Evolutionary conservation across 1,140 invertebrate species (phyloP).

Genomic region (Lutraria rhynchaena): DNA sequence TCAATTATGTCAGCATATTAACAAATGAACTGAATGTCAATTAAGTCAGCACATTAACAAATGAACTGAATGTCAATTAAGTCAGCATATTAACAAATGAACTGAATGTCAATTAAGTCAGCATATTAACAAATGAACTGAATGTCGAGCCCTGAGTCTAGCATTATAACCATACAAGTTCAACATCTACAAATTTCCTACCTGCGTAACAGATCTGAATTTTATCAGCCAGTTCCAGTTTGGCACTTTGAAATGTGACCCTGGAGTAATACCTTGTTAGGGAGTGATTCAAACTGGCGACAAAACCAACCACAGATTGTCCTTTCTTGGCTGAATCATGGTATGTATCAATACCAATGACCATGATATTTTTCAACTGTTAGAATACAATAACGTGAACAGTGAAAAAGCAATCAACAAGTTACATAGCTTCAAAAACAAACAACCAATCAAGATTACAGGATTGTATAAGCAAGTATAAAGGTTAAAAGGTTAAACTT

Average conservation of each 20-base stretch:
- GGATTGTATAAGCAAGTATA: no score
- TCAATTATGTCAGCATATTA: no score
- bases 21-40: no score
- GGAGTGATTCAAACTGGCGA: conserved; percentile 89
- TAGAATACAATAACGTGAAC: conserved; percentile 21
- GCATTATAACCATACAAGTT: no score
- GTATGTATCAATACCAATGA: conserved; percentile 94
- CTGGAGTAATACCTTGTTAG: conserved; percentile 91
- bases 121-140: no score
- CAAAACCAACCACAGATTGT: conserved; percentile 89
- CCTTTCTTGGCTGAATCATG: conserved; percentile 87
- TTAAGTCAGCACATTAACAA: no score
- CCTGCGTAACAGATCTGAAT: conserved; percentile 59
- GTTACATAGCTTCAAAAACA: not conserved
- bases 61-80: no score
- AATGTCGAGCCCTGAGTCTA: no score
- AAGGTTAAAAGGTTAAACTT: no score
- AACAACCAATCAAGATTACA: not conserved
- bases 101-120: no score
- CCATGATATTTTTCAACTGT: conserved; percentile 81
- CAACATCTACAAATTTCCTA: no score
- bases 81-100: no score
- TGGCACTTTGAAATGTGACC: conserved; percentile 86
- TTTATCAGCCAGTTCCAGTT: conserved; percentile 85
- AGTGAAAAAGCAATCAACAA: not conserved